These are phyloP conservation scores for Athrips mouffetella DNA, from an alignment of 2,888 invertebrate genomes.

Conservation along the genomic window DNA sequence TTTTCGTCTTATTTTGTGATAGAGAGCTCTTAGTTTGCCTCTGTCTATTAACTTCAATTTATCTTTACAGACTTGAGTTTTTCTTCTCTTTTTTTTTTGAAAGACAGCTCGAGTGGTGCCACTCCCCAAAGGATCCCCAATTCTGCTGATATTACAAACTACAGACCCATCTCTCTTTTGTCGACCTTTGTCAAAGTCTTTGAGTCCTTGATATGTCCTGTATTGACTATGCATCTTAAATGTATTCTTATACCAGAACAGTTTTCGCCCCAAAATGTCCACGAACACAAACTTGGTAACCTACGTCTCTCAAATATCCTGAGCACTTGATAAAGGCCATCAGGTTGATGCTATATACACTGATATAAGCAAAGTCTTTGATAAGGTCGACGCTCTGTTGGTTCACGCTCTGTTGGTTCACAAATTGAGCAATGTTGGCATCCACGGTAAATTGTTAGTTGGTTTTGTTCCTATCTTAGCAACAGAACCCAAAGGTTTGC, in stretches of 20 bases:
- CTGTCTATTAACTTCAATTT: neutral
- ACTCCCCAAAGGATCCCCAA: neutral
- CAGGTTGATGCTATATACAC: neutral
- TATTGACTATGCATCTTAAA: neutral
- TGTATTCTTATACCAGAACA: neutral
- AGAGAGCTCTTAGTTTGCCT: neutral
- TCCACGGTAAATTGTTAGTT: neutral
- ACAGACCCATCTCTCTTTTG: neutral
- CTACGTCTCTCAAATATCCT: neutral
- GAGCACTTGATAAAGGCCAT: neutral
- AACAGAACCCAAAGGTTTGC: neutral
- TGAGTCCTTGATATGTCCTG: neutral
- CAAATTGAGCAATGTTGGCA: neutral
- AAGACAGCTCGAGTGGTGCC: neutral
- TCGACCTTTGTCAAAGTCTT: neutral
- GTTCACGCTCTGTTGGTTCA: neutral
- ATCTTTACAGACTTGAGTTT: neutral
- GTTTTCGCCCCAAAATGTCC: neutral
- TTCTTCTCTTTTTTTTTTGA: neutral
- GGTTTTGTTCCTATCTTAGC: neutral
- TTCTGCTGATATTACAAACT: neutral
- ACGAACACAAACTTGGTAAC: neutral
- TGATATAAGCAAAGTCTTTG: neutral
- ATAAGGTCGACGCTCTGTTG: neutral
- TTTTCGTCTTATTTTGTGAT: neutral